These are phyloP conservation scores for Cryptus armator DNA, from an alignment of 2,888 invertebrate genomes.

Conservation along the genomic window DNA sequence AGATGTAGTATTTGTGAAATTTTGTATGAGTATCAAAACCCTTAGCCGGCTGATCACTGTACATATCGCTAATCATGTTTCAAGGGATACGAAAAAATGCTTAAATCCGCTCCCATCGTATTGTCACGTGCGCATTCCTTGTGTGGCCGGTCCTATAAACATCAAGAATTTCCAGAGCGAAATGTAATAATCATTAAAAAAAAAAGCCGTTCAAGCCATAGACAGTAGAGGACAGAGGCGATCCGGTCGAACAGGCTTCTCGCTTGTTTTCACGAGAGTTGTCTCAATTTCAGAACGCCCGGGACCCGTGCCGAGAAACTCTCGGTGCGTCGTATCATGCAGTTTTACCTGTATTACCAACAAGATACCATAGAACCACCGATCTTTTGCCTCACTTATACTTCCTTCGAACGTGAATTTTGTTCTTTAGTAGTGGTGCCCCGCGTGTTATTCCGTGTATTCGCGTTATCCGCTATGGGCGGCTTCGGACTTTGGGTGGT, in stretches of 20 bases:
- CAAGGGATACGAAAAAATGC: background rate
- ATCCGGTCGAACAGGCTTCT: conserved; percentile 67
- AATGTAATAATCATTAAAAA: conserved; percentile 36
- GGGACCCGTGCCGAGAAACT: conserved; percentile 51
- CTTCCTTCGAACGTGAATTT: conserved; percentile 22
- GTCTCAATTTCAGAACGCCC: conserved; percentile 66
- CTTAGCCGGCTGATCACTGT: background rate
- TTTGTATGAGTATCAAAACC: background rate
- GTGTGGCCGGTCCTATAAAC: conserved; percentile 21
- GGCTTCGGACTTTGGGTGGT: conserved; percentile 6
- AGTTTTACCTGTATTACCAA: conserved; percentile 30
- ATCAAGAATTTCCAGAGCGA: conserved; percentile 25
- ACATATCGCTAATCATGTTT: background rate
- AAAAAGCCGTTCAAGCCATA: conserved; percentile 7
- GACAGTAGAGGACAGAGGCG: conserved; percentile 44
- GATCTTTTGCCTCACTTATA: conserved; percentile 37
- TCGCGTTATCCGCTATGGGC: conserved; percentile 52
- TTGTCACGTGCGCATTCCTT: conserved; percentile 5
- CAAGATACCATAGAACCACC: conserved; percentile 23
- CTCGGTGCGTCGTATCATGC: conserved; percentile 3
- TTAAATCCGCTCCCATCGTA: background rate
- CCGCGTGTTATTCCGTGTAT: conserved; percentile 15
- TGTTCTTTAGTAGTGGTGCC: no score
- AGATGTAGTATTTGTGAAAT: background rate
- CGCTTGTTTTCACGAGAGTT: conserved; percentile 66